These are phyloP conservation scores for Hippolais icterina DNA, from an alignment of 2,113 vertebrate genomes.

Conservation along the genomic window DNA sequence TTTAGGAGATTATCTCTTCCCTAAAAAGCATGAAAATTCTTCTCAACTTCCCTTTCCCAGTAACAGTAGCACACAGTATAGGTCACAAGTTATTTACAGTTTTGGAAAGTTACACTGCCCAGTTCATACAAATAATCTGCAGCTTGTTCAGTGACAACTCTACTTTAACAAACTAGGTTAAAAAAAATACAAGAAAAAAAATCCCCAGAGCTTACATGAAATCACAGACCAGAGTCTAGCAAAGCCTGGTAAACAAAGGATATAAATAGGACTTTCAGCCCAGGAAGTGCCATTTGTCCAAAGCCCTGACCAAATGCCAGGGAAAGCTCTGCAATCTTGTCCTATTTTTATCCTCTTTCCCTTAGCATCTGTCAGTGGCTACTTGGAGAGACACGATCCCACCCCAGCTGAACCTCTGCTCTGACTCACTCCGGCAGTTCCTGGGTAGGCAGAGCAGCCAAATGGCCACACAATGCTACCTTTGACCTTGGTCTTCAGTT, in stretches of 20 bases:
- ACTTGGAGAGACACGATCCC: not conserved
- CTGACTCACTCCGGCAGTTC: not conserved
- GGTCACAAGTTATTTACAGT: not conserved
- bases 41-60: not conserved
- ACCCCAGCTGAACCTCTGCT: not conserved
- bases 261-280: not conserved
- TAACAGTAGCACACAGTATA: not conserved
- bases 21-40: not conserved
- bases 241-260: not conserved
- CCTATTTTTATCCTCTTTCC: conserved; percentile 17
- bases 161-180: not conserved
- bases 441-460: not conserved
- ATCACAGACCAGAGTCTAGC: not conserved
- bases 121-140: not conserved
- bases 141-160: not conserved
- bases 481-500: not conserved
- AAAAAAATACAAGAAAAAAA: not conserved
- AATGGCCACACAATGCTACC: not conserved
- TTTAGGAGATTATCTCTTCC: not conserved
- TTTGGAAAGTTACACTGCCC: not conserved
- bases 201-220: not conserved
- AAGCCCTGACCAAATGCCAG: not conserved
- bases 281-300: not conserved
- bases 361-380: not conserved
- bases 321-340: not conserved